Base-by-base conservation (phyloP, 2,888 invertebrate species). In the Monopis laevigella region DNA sequence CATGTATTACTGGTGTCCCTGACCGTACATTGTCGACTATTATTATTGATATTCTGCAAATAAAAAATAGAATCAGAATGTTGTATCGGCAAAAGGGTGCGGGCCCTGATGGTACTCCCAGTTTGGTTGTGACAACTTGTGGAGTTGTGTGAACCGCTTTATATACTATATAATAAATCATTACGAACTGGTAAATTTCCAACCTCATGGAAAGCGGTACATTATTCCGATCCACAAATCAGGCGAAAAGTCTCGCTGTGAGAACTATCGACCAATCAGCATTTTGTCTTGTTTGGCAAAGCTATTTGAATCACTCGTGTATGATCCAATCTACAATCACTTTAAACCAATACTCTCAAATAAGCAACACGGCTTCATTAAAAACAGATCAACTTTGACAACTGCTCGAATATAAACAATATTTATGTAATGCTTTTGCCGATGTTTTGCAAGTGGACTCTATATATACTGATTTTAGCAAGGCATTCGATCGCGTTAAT, bases 381-480 rank as follows among this genome's bases (percentile, higher is more conserved):
- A 40, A 11, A 19, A 19, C 6, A 45, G 43, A 39, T 51, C 48
- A 1, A 50, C 50, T n/a, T n/a, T n/a, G n/a, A n/a, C n/a, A n/a
- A n/a, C n/a, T n/a, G n/a, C n/a, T n/a, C n/a, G n/a, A n/a, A n/a
- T n/a, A n/a, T n/a, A n/a, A n/a, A n/a, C n/a, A n/a, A n/a, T n/a
- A n/a, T n/a, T n/a, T n/a, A n/a, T n/a, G n/a, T n/a, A n/a, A 35
- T 2, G 43, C 38, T 1, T 13, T 50, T 2, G 48, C 42, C 5
- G 18, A 2, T 3, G 13, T 17, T 14, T 4, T 12, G n/a, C 39
- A 43, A 26, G 41, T 48, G 1, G 45, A 48, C 24, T 36, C 44
- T 7, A 41, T 46, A 2, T 48, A 49, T 32, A 48, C 46, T 6
- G 48, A 50, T 19, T 48, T 50, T 16, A 35, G 30, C 7, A 48